Conservation (phyloP, 2,113 vertebrate genomes). For the Butorides virescens region DNA sequence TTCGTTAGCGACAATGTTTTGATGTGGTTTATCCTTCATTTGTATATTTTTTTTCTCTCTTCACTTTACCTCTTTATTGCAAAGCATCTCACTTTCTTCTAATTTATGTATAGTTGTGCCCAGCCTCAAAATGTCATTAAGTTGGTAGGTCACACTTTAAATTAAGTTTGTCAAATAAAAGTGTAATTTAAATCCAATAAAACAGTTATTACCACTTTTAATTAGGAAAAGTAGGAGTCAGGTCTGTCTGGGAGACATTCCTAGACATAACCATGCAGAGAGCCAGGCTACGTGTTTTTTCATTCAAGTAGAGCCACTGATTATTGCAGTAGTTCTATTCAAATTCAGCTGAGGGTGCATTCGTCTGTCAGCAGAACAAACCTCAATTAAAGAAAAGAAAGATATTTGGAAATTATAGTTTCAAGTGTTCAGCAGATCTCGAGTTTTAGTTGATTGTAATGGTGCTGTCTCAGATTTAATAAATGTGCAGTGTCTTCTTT, state of each 20-base stretch:
- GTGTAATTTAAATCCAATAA: slow-evolving; percentile 75
- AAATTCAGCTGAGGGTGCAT: slow-evolving; percentile 37
- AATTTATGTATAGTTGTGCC: slow-evolving; percentile 54
- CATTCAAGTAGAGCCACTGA: slow-evolving; percentile 20
- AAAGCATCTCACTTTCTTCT: slow-evolving; percentile 38
- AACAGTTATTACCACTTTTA: slow-evolving; percentile 73
- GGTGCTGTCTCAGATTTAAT: background rate
- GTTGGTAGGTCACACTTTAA: slow-evolving; percentile 72
- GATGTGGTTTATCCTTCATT: slow-evolving; percentile 7
- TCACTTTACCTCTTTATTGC: slow-evolving; percentile 44
- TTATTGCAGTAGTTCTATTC: slow-evolving; percentile 41
- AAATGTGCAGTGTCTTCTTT: background rate
- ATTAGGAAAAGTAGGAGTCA: slow-evolving; percentile 67
- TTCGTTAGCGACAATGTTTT: background rate
- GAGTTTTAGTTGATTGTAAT: background rate
- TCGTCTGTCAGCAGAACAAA: slow-evolving; percentile 16
- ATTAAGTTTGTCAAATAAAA: slow-evolving; percentile 75
- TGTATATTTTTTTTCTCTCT: background rate
- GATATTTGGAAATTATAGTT: slow-evolving; percentile 8
- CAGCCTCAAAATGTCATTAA: slow-evolving; percentile 54
- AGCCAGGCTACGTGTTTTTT: background rate
- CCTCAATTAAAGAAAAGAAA: slow-evolving; percentile 34
- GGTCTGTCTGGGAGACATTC: slow-evolving; percentile 41
- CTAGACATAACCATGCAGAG: slow-evolving; percentile 4
- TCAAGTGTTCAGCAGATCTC: background rate